A percentile compares a stretch with the other conserved stretches of the same genome.
phyloP scores from a whole-genome alignment of 2,113 vertebrate genomes.

The Myotis lucifugus region DNA sequence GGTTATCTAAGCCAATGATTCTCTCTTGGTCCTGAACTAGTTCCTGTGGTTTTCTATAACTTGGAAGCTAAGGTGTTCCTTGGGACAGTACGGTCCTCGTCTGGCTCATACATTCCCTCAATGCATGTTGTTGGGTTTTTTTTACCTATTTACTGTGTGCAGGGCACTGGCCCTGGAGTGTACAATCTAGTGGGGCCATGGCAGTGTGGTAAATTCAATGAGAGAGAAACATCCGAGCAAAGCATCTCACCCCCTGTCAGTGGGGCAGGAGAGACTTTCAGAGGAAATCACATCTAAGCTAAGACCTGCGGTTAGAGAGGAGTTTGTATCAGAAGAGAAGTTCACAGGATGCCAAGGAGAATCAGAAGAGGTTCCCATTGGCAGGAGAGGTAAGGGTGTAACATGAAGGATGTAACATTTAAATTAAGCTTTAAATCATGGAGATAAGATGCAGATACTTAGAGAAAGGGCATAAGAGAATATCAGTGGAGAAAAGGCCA shows the following conservation, averaged over 20 bases:
- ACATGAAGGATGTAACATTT: neutral
- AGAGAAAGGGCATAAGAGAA: neutral
- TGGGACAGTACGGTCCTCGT: neutral
- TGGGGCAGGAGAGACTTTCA: neutral
- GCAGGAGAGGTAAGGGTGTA: neutral
- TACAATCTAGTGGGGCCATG: neutral
- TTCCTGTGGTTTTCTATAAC: conserved; percentile 20
- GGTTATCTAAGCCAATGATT: neutral
- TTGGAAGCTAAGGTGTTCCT: neutral
- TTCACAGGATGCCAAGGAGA: neutral
- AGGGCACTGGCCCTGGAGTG: neutral
- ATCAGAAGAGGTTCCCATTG: neutral
- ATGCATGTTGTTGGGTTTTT: neutral
- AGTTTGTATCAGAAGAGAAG: neutral
- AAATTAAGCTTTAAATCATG: neutral
- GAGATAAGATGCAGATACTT: neutral
- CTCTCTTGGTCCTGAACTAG: neutral
- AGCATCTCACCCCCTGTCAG: neutral
- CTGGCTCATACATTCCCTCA: neutral
- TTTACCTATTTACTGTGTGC: neutral
- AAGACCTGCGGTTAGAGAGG: neutral
- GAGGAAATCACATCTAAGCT: neutral
- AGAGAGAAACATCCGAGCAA: neutral
- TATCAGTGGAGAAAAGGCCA: neutral
- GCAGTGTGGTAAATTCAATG: neutral